Evolutionary conservation across 2,113 vertebrate species (phyloP).

Genomic region (Dasyurus viverrinus): DNA sequence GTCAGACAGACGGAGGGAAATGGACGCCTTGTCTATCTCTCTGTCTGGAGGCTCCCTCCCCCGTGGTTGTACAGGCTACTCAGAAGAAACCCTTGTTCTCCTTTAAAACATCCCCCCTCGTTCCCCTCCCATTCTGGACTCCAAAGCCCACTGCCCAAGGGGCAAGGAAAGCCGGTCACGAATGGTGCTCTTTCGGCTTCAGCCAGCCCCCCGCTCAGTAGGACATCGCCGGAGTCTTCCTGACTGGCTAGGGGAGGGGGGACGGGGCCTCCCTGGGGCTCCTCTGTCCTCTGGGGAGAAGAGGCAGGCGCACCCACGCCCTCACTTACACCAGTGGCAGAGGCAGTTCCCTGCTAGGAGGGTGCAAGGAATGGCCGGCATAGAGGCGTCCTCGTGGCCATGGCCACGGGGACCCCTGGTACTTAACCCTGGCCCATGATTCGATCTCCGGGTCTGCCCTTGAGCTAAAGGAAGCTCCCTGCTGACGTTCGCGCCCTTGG

Average conservation of each 20-base stretch:
- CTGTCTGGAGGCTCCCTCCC: not conserved
- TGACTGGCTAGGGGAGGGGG: constrained; percentile 68
- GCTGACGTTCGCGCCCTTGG: constrained; percentile 82
- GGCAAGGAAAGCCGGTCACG: constrained; percentile 60
- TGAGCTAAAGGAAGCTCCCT: constrained; percentile 83
- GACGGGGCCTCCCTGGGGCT: constrained; percentile 29
- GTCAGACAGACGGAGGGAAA: constrained; percentile 65
- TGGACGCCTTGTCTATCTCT: constrained; percentile 33
- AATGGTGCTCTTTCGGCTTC: constrained; percentile 59
- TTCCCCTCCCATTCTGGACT: not conserved
- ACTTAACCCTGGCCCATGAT: constrained; percentile 86
- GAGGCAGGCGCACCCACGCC: constrained; percentile 34
- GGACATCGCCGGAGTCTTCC: constrained; percentile 52
- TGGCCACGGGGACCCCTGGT: constrained; percentile 77
- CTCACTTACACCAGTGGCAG: constrained; percentile 60
- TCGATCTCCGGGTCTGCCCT: constrained; percentile 84
- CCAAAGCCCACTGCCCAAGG: constrained; percentile 51
- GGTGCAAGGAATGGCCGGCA: constrained; percentile 80
- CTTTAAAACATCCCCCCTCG: constrained; percentile 46
- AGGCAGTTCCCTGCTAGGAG: constrained; percentile 77
- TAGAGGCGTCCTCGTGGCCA: constrained; percentile 76
- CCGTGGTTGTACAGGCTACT: constrained; percentile 26
- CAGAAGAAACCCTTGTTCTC: constrained; percentile 54
- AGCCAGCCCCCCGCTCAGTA: constrained; percentile 60
- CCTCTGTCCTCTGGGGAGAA: constrained; percentile 55